phyloP scores from a whole-genome alignment of 2,113 vertebrate genomes.

The Coptodon rendalli region DNA sequence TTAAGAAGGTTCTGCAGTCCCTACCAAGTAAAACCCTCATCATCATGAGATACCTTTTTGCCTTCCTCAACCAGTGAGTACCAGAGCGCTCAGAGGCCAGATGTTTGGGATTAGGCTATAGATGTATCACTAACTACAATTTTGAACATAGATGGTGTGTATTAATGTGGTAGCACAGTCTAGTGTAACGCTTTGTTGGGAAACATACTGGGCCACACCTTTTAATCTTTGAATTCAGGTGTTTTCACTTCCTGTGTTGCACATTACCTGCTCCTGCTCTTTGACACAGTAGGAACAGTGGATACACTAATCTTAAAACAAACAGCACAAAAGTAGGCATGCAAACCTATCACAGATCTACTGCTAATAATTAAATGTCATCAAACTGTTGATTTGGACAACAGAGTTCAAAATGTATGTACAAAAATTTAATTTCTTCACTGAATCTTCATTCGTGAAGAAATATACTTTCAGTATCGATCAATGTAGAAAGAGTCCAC shows the following conservation, averaged over 20 bases:
- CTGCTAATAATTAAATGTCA: not conserved
- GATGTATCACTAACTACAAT: not conserved
- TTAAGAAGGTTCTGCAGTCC: constrained; percentile 85
- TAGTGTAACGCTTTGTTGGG: not conserved
- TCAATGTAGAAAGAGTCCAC: not conserved
- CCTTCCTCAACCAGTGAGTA: constrained; percentile 96
- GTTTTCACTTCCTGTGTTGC: not conserved
- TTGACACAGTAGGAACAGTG: not conserved
- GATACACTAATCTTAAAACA: not conserved
- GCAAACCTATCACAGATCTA: not conserved
- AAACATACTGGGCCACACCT: not conserved
- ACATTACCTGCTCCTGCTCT: not conserved
- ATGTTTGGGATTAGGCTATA: not conserved
- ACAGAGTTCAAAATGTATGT: not conserved
- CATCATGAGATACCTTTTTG: constrained; percentile 98
- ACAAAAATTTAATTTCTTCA: not conserved
- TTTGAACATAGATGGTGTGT: not conserved
- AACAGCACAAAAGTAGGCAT: not conserved
- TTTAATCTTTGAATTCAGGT: not conserved
- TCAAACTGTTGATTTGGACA: not conserved
- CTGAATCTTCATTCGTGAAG: not conserved
- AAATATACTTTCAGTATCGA: not conserved
- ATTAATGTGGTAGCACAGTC: not conserved
- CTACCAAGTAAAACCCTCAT: constrained; percentile 87
- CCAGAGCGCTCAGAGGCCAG: not conserved